phyloP scores from a whole-genome alignment of 2,888 invertebrate species.

The Drosophila rubida region DNA sequence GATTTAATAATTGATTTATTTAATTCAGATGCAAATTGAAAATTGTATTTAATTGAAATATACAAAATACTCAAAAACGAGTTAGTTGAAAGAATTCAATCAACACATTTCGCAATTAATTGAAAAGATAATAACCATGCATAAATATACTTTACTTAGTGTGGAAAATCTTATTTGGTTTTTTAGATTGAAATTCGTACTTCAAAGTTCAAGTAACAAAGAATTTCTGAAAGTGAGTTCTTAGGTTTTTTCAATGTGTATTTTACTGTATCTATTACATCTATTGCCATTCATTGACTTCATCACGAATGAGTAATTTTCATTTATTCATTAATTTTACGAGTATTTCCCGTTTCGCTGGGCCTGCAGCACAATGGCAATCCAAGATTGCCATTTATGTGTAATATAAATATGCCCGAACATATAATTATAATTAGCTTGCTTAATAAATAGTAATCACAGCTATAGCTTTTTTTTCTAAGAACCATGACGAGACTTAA shows the following conservation, averaged over 20 bases:
- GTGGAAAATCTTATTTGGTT: too few species aligned
- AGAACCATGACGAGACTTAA: conserved; percentile 33
- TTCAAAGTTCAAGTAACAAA: too few species aligned
- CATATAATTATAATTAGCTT: conserved; percentile 39
- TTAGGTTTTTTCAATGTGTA: neutral
- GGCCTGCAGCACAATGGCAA: conserved; percentile 7
- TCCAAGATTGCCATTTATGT: conserved; percentile 15
- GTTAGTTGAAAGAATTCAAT: too few species aligned
- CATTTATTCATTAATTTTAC: conserved; percentile 8
- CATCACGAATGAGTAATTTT: conserved; percentile 34
- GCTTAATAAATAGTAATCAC: conserved; percentile 33
- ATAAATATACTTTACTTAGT: too few species aligned
- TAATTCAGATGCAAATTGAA: too few species aligned
- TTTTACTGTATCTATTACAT: neutral
- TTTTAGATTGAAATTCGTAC: too few species aligned
- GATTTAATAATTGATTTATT: too few species aligned
- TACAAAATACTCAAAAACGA: too few species aligned
- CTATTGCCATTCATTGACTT: conserved; percentile 10
- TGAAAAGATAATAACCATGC: too few species aligned
- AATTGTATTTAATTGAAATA: too few species aligned
- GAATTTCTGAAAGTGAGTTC: too few species aligned
- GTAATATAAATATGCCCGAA: conserved; percentile 7
- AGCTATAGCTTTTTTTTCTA: neutral
- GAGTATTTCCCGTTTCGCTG: conserved; percentile 28
- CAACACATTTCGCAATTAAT: too few species aligned